Evolutionary conservation across 2,797 vertebrate genomes (phyloP).

Genomic region (Clarias platycephalus): DNA sequence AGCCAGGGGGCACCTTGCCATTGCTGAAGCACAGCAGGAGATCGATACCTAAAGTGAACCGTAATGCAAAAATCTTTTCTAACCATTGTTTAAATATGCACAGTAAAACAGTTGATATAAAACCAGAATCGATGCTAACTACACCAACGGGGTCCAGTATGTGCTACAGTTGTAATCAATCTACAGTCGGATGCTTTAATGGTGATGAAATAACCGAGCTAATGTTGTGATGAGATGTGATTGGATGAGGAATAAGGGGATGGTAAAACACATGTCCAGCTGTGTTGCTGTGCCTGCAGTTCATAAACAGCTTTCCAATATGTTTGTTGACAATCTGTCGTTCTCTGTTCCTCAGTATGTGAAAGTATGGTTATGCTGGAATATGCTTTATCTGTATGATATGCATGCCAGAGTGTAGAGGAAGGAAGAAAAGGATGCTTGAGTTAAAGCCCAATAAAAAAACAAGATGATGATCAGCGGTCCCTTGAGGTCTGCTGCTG

Average conservation of each 20-base stretch:
- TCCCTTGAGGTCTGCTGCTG: constrained; percentile 52
- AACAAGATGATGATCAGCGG: constrained; percentile 61
- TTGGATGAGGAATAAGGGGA: constrained; percentile 14
- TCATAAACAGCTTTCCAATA: constrained; percentile 53
- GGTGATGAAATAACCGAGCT: constrained; percentile 36
- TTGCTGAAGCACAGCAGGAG: constrained; percentile 54
- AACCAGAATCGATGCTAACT: constrained; percentile 42
- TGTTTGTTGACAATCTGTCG: constrained; percentile 53
- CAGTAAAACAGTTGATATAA: constrained; percentile 37
- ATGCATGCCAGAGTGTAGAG: constrained; percentile 30
- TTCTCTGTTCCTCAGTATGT: background rate
- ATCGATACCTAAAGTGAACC: constrained; percentile 63
- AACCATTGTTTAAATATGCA: constrained; percentile 44
- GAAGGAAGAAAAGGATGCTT: constrained; percentile 53
- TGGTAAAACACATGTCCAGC: constrained; percentile 30
- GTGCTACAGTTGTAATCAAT: constrained; percentile 38
- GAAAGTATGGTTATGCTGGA: constrained; percentile 30
- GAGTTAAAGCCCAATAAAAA: constrained; percentile 60
- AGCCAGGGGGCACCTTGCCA: constrained; percentile 29
- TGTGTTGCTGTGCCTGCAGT: constrained; percentile 30
- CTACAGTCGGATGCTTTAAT: constrained; percentile 28
- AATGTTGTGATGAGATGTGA: constrained; percentile 30
- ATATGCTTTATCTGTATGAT: constrained; percentile 50
- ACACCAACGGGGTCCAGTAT: constrained; percentile 37
- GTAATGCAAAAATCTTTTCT: constrained; percentile 55